Percentiles rank a stretch among this genome's conserved stretches.
phyloP scores from a whole-genome alignment of 2,113 vertebrate genomes.

The Harpagus bidentatus region DNA sequence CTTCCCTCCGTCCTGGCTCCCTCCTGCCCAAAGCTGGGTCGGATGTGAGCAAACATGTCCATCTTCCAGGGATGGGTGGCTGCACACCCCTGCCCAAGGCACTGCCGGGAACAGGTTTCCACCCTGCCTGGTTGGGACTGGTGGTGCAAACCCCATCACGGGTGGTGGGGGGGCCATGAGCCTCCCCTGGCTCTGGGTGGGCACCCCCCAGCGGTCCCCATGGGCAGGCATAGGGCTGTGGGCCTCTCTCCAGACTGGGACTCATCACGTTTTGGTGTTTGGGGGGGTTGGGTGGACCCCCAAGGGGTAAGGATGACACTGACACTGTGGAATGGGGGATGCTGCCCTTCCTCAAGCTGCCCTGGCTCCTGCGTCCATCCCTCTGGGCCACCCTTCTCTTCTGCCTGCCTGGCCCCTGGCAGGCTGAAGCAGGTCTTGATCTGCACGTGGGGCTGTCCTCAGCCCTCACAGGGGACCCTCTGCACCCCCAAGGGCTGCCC shows the following conservation, averaged over 20 bases:
- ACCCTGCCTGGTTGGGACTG: accelerated
- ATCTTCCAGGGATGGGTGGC: accelerated
- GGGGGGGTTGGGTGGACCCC: too few relatives aligned
- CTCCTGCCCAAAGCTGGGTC: background rate
- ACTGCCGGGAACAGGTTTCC: background rate
- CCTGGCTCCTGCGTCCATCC: background rate
- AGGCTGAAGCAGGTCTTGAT: background rate
- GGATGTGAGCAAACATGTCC: background rate
- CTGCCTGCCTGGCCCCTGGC: background rate
- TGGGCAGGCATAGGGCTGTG: background rate
- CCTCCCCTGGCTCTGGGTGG: background rate
- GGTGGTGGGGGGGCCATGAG: background rate
- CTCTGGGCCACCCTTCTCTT: background rate
- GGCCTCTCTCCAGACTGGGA: background rate
- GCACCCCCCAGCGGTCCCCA: background rate
- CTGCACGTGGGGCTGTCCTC: background rate
- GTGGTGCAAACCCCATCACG: background rate
- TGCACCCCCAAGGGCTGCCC: background rate
- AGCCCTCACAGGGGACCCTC: background rate
- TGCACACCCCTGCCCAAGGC: background rate
- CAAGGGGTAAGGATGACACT: too few relatives aligned
- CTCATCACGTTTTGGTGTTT: background rate
- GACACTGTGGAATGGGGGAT: background rate
- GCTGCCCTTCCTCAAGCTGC: background rate
- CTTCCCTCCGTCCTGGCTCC: accelerated